A percentile compares a stretch with the other conserved stretches of the same genome.
Conservation (phyloP, 2,888 invertebrate species). For the Muscina levida region DNA sequence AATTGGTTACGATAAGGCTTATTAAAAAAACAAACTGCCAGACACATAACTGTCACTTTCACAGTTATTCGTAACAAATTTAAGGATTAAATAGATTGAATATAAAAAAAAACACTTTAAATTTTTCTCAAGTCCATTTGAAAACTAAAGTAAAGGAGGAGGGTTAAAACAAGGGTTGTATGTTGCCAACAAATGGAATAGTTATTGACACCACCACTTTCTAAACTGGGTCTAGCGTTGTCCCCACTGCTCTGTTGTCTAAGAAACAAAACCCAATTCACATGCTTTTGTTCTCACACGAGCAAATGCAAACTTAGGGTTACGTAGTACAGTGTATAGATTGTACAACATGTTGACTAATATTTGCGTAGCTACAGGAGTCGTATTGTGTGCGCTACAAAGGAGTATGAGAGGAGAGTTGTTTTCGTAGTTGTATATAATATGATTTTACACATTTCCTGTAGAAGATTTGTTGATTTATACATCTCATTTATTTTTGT, state of each 20-base stretch:
- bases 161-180: no score
- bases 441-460: no score
- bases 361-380: neutral
- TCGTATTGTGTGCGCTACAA: no score
- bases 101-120: neutral
- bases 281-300: slow-evolving; percentile 21
- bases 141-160: neutral
- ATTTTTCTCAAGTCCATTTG: neutral
- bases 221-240: no score
- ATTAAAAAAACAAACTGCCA: slow-evolving; percentile 26
- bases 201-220: no score
- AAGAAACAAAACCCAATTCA: no score
- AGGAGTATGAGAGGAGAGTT: no score
- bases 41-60: slow-evolving; percentile 23
- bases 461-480: no score
- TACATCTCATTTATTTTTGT: no score
- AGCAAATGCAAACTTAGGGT: neutral
- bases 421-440: no score
- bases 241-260: no score
- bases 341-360: slow-evolving; percentile 16
- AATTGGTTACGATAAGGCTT: neutral
- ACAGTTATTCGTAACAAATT: neutral
- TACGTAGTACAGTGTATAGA: neutral
- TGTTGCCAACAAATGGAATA: no score
- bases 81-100: slow-evolving; percentile 19